Evolutionary conservation across 2,797 vertebrate genomes (phyloP).

Genomic region (Orestias chungarensis): DNA sequence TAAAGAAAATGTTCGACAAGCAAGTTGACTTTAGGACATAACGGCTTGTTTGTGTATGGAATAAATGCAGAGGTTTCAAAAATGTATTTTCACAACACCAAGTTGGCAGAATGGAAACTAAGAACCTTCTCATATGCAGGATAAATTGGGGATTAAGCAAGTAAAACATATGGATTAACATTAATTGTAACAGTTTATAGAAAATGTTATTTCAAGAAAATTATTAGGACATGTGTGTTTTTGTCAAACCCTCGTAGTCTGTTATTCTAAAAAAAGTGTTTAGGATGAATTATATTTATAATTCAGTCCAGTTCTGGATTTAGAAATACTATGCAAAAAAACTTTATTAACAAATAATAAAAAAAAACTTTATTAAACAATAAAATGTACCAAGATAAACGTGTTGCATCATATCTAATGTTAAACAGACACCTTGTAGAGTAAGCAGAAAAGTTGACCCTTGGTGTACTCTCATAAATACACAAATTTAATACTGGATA

Average conservation of each 20-base stretch:
- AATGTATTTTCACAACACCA: background rate
- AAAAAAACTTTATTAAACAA: background rate
- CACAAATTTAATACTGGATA: background rate
- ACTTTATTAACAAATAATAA: background rate
- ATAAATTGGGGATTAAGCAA: background rate
- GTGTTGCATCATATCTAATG: no score
- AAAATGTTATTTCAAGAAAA: no score
- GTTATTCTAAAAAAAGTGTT: no score
- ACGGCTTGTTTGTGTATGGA: background rate
- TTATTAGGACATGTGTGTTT: no score
- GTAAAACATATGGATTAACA: background rate
- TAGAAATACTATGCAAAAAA: background rate
- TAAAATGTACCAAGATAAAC: no score
- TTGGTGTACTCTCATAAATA: background rate
- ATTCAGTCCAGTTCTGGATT: background rate
- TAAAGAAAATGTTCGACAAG: no score
- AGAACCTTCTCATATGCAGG: background rate
- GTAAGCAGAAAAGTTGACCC: background rate
- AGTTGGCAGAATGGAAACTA: background rate
- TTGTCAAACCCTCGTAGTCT: no score
- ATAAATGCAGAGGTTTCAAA: background rate
- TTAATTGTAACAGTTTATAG: no score
- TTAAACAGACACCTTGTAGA: background rate
- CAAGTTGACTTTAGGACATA: no score
- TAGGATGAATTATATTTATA: background rate